Evolutionary conservation across 2,113 vertebrate species (phyloP).

Genomic region (Panurus biarmicus): DNA sequence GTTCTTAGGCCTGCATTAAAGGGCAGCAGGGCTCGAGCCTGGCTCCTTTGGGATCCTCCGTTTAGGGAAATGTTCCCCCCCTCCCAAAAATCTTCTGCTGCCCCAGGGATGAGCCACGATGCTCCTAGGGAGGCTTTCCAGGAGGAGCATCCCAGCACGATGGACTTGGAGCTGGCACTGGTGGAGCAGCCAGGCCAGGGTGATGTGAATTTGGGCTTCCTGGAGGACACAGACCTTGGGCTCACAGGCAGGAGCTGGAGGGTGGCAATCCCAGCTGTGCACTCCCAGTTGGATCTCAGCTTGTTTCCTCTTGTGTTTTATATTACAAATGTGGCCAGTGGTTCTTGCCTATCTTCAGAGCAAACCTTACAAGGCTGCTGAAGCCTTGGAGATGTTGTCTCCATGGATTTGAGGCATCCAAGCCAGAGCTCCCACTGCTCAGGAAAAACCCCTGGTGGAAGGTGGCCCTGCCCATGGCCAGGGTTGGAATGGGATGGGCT

Average conservation of each 20-base stretch:
- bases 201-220: background rate
- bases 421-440: background rate
- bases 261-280: background rate
- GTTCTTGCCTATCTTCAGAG: background rate
- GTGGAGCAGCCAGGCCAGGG: background rate
- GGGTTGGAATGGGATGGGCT: background rate
- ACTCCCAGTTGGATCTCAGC: background rate
- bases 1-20: background rate
- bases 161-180: rapidly evolving
- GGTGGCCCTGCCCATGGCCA: background rate
- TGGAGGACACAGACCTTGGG: background rate
- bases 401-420: background rate
- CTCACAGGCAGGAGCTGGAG: background rate
- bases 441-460: background rate
- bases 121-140: background rate
- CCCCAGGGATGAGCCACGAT: rapidly evolving
- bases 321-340: background rate
- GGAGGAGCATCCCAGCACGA: background rate
- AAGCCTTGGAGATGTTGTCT: background rate
- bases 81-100: background rate
- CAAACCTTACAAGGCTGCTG: background rate
- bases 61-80: background rate
- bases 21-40: background rate
- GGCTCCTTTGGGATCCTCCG: background rate
- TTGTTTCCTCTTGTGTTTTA: background rate